Base-by-base conservation (phyloP, 2,797 vertebrate species). In the Pelobates cultripes region DNA sequence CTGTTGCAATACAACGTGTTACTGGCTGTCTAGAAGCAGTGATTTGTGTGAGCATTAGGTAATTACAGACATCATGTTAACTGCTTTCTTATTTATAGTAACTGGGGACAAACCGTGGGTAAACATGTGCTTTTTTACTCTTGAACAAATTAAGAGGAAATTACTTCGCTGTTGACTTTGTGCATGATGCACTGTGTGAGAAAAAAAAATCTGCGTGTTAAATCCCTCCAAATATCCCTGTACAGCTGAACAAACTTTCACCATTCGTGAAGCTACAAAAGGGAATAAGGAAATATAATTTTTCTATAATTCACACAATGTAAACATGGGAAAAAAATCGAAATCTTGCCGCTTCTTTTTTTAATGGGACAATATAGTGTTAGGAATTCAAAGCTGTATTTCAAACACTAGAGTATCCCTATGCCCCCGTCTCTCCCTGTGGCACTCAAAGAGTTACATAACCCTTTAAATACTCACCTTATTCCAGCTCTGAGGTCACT, bases 81-180 rank as follows among this genome's bases (percentile, higher is more conserved):
- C 3, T n/a, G 43, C 47, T 10, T 51, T 10, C 47, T 51, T 70
- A 70, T 40, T 55, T 55, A 69, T 77, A 69, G 76, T 45, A 61
- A 78, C 55, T 6, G 13, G 15, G 51, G 41, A 78, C 17, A 70
- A 61, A 78, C 43, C 12, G n/a, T 7, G 51, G 41, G 70, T 45
- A 70, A 70, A 78, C 77, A 43, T 43, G 42, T 15, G 7, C 45
- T 78, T 70, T 28, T 70, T 7, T 70, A 64, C 85, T 75, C 80
- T 64, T 83, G 75, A 81, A 84, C 61, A 89, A 90, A 89, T 66
- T 85, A 89, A 43, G 83, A 85, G 73, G 60, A 86, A 87, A 85
- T 88, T 84, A 88, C 88, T 89, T 88, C 85, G 88, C 87, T 86
- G 87, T 86, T 89, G 85, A 88, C 85, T 81, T 57, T 87, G 86